A percentile compares a stretch with the other conserved stretches of the same genome.
Conservation (phyloP, 2,113 vertebrate species). For the Neodon shergylaensis region DNA sequence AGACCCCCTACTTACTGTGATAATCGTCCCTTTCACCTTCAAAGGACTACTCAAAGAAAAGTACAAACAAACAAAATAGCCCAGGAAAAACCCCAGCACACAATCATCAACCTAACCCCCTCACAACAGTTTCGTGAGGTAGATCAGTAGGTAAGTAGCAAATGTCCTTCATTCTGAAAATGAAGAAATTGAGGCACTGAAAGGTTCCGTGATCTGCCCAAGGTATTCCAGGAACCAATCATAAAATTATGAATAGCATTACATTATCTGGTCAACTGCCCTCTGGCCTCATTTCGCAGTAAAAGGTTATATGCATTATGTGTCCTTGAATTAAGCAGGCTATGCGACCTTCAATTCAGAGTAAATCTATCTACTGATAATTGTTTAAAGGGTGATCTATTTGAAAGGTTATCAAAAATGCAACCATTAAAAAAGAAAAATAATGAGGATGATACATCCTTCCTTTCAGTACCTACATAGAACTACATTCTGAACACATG, state of each 20-base stretch:
- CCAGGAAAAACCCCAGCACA: not conserved
- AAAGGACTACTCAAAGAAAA: not conserved
- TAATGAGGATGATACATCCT: not conserved
- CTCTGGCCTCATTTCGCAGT: not conserved
- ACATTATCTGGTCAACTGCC: not conserved
- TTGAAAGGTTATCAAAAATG: constrained; percentile 21
- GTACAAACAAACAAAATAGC: not conserved
- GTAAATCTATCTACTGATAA: constrained; percentile 25
- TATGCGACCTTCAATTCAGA: not conserved
- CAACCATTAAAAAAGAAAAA: not conserved
- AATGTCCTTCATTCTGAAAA: constrained; percentile 67
- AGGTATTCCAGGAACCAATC: constrained; percentile 38
- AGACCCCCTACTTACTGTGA: constrained; percentile 18
- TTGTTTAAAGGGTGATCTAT: constrained; percentile 57
- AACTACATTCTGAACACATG: constrained; percentile 12
- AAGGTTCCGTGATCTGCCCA: constrained; percentile 53
- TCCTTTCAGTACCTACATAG: constrained; percentile 46
- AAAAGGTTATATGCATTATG: not conserved
- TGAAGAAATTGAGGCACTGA: constrained; percentile 73
- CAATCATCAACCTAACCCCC: constrained; percentile 37
- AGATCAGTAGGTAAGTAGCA: constrained; percentile 53
- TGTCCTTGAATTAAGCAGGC: not conserved
- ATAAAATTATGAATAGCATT: constrained; percentile 6
- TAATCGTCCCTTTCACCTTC: not conserved
- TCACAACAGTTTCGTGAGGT: constrained; percentile 74